These are phyloP conservation scores for Neocrepidodera transversa DNA, from an alignment of 2,888 invertebrate genomes.

Conservation along the genomic window DNA sequence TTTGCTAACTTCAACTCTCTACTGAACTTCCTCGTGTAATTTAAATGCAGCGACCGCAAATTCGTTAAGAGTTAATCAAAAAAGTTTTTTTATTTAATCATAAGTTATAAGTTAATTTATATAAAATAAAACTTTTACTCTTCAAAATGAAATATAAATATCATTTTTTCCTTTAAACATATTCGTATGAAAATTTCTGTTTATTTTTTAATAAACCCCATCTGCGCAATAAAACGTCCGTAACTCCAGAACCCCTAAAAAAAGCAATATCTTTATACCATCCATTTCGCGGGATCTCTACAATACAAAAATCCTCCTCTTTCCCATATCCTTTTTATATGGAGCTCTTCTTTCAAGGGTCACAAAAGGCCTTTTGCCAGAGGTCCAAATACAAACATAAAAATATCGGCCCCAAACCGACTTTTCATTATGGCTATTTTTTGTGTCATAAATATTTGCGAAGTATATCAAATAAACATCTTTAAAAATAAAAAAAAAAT, in stretches of 20 bases:
- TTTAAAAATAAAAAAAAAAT: no score
- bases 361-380: conserved; percentile 1
- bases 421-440: conserved; percentile 21
- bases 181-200: background rate
- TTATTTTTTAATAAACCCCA: background rate
- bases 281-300: background rate
- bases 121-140: no score
- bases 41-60: no score
- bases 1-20: no score
- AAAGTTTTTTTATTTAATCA: no score
- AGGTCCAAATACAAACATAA: conserved; percentile 16
- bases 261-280: conserved; percentile 5
- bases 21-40: no score
- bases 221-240: background rate
- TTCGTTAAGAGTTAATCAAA: no score
- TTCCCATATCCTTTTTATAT: conserved; percentile 4
- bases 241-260: background rate
- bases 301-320: conserved; percentile 2
- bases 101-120: no score
- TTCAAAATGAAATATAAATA: no score
- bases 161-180: no score
- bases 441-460: background rate
- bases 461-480: conserved; percentile 10
- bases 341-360: background rate
- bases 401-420: conserved; percentile 14